These are phyloP conservation scores for Dreissena polymorpha DNA, from an alignment of 1,140 invertebrate genomes.

Conservation along the genomic window DNA sequence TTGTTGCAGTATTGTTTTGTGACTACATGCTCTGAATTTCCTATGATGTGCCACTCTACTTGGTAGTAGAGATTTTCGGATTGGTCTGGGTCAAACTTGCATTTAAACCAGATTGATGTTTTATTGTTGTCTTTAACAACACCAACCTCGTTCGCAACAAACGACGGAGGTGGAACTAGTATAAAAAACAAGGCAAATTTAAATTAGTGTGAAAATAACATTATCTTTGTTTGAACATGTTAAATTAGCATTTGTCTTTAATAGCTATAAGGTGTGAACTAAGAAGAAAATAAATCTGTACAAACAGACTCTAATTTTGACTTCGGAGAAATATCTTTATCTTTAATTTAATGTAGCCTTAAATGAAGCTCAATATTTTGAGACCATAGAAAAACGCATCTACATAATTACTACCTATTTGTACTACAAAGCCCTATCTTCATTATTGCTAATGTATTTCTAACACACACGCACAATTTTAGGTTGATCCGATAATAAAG, in stretches of 20 bases:
- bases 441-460: no score
- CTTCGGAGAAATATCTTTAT: no score
- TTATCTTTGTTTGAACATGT: neutral
- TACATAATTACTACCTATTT: neutral
- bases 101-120: neutral
- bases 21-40: neutral
- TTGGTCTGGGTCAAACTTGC: constrained; percentile 16
- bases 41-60: constrained; percentile 11
- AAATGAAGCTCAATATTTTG: neutral
- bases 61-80: constrained; percentile 14
- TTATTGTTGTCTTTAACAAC: no score
- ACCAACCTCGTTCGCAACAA: neutral
- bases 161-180: constrained; percentile 6
- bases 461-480: no score
- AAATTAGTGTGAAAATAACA: neutral
- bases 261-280: no score
- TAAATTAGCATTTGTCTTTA: no score
- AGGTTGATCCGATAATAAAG: no score
- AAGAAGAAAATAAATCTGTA: no score
- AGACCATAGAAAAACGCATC: neutral
- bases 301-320: no score
- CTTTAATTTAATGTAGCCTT: neutral
- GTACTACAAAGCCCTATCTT: no score
- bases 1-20: constrained; percentile 20
- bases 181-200: neutral